phyloP scores from a whole-genome alignment of 2,797 vertebrate genomes.

The Lagorchestes hirsutus region DNA sequence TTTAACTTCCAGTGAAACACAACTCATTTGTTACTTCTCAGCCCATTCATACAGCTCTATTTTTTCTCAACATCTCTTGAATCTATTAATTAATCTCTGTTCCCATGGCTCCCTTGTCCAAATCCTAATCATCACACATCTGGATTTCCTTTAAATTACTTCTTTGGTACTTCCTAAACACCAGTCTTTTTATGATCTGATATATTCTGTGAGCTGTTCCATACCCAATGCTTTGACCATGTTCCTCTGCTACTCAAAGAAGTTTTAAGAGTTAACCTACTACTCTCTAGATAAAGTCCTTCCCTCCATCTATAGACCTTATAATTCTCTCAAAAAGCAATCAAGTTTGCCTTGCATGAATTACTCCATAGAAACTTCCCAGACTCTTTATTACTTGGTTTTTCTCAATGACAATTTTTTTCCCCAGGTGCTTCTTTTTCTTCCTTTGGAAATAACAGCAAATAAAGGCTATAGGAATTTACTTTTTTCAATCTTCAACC shows the following conservation, averaged over 20 bases:
- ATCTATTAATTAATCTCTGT: slow-evolving; percentile 14
- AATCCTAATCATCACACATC: slow-evolving; percentile 21
- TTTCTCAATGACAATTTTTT: background rate
- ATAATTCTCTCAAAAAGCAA: background rate
- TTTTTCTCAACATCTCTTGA: slow-evolving; percentile 36
- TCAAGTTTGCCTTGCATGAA: background rate
- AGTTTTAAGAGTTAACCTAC: background rate
- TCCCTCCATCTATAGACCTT: background rate
- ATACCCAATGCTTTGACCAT: background rate
- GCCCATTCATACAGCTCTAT: background rate
- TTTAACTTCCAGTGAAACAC: slow-evolving; percentile 11
- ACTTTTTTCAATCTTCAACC: background rate
- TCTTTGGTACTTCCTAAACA: slow-evolving; percentile 10
- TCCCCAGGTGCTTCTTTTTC: background rate
- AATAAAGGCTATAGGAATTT: background rate
- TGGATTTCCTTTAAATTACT: background rate
- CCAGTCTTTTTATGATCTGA: background rate
- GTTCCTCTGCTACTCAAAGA: slow-evolving; percentile 38
- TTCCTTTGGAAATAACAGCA: background rate
- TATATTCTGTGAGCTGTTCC: slow-evolving; percentile 20
- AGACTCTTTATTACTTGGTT: background rate
- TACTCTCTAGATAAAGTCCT: background rate
- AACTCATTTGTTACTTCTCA: background rate
- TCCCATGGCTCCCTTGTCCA: slow-evolving; percentile 35
- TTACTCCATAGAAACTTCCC: background rate